phyloP scores from a whole-genome alignment of 2,797 vertebrate genomes.

The Girardinus metallicus region DNA sequence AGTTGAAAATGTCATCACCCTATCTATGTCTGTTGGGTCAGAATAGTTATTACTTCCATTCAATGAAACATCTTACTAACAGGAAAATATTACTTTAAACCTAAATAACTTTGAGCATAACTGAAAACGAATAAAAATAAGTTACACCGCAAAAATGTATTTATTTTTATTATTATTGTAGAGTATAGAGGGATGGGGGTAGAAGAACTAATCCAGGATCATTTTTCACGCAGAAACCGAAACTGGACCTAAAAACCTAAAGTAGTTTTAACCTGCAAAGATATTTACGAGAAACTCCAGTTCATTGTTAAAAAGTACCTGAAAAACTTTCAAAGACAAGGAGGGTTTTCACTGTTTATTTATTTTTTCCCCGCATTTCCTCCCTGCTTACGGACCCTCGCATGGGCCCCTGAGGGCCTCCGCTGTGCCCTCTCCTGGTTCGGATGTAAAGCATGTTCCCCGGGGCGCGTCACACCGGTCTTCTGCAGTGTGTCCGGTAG shows the following conservation, averaged over 20 bases:
- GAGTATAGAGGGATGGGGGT: neutral
- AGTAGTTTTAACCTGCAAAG: neutral
- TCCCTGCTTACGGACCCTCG: conserved; percentile 2
- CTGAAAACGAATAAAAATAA: neutral
- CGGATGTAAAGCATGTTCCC: neutral
- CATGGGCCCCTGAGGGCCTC: conserved; percentile 23
- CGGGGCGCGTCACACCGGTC: conserved; percentile 16
- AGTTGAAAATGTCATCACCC: neutral
- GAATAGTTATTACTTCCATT: neutral
- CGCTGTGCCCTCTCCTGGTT: neutral
- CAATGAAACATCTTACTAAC: neutral
- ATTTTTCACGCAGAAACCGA: neutral
- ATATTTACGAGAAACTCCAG: neutral
- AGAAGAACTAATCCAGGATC: neutral
- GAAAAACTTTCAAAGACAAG: neutral
- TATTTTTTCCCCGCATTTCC: neutral
- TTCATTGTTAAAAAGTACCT: neutral
- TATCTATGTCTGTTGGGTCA: neutral
- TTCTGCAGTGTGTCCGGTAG: conserved; percentile 56
- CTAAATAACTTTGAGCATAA: neutral
- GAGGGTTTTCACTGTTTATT: neutral
- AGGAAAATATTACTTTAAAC: neutral
- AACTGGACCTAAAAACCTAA: neutral
- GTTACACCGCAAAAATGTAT: neutral
- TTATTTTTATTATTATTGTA: neutral